phyloP scores from a whole-genome alignment of 2,888 invertebrate species.

The Eupeodes latifasciatus region DNA sequence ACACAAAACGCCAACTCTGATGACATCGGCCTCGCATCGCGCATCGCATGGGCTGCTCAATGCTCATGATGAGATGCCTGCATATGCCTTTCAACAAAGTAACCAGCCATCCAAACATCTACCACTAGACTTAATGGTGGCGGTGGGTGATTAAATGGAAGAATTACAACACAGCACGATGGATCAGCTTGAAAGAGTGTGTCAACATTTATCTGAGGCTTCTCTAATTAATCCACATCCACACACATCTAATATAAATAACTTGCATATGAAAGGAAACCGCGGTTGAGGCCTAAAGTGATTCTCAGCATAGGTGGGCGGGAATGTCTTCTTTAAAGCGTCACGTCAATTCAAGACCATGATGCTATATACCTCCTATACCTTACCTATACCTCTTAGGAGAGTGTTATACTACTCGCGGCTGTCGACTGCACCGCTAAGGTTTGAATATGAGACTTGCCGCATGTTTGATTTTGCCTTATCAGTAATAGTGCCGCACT shows the following conservation, averaged over 20 bases:
- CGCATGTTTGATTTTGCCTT: slow-evolving; percentile 64
- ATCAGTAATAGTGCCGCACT: slow-evolving; percentile 37
- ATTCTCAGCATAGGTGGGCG: slow-evolving; percentile 64
- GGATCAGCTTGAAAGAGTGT: slow-evolving; percentile 53
- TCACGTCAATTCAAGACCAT: slow-evolving; percentile 19
- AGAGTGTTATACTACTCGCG: neutral
- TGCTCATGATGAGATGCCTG: slow-evolving; percentile 5
- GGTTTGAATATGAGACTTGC: neutral
- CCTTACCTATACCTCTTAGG: neutral
- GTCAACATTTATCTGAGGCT: slow-evolving; percentile 67
- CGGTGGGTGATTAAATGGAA: slow-evolving; percentile 65
- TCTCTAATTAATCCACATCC: slow-evolving; percentile 70
- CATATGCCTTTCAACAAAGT: slow-evolving; percentile 21
- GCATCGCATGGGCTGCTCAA: neutral
- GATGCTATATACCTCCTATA: neutral
- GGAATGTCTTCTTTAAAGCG: slow-evolving; percentile 54
- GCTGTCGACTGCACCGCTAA: too few relatives aligned
- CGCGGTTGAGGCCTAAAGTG: slow-evolving; percentile 48
- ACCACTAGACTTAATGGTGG: slow-evolving; percentile 37
- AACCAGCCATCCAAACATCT: neutral
- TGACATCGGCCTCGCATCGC: slow-evolving; percentile 53
- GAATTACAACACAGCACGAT: slow-evolving; percentile 43
- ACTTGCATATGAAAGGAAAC: slow-evolving; percentile 30
- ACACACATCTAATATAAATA: slow-evolving; percentile 17
- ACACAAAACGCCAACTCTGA: slow-evolving; percentile 72